Percentiles rank a stretch among this genome's conserved stretches.
These are phyloP conservation scores for Lycaena phlaeas DNA, from an alignment of 2,888 invertebrate genomes.

Conservation along the genomic window DNA sequence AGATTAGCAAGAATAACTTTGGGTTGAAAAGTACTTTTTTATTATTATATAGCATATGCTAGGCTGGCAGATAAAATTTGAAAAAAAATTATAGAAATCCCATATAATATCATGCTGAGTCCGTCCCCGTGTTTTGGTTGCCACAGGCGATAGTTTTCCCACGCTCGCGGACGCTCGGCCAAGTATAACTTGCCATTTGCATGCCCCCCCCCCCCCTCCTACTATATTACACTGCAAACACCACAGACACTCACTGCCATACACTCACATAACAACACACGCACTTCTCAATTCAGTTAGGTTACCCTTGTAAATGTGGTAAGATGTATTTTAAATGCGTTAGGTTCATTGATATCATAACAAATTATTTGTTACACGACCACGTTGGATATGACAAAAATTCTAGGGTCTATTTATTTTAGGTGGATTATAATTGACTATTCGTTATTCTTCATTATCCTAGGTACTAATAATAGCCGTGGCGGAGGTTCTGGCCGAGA, in stretches of 20 bases:
- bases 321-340: neutral
- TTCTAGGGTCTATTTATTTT: too few relatives aligned
- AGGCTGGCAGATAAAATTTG: too few relatives aligned
- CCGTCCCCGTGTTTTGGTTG: conserved; percentile 45
- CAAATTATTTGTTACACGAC: neutral
- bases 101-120: too few relatives aligned
- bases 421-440: too few relatives aligned
- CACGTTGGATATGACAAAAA: neutral
- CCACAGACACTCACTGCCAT: conserved; percentile 23
- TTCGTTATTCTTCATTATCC: too few relatives aligned
- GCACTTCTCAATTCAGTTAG: conserved; percentile 28
- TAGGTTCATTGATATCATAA: neutral
- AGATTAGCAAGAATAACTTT: too few relatives aligned
- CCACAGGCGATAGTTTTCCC: conserved; percentile 74
- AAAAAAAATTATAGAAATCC: neutral
- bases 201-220: conserved; percentile 58
- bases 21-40: too few relatives aligned
- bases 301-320: conserved; percentile 19
- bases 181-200: conserved; percentile 68
- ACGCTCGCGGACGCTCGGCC: conserved; percentile 60
- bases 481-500: too few relatives aligned
- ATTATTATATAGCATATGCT: too few relatives aligned
- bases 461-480: too few relatives aligned
- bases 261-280: conserved; percentile 14
- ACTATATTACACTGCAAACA: conserved; percentile 54